Percentiles rank a stretch among this genome's conserved stretches.
Evolutionary conservation across 2,888 invertebrate genomes (phyloP).

Genomic region (Scaptomyza parva): DNA sequence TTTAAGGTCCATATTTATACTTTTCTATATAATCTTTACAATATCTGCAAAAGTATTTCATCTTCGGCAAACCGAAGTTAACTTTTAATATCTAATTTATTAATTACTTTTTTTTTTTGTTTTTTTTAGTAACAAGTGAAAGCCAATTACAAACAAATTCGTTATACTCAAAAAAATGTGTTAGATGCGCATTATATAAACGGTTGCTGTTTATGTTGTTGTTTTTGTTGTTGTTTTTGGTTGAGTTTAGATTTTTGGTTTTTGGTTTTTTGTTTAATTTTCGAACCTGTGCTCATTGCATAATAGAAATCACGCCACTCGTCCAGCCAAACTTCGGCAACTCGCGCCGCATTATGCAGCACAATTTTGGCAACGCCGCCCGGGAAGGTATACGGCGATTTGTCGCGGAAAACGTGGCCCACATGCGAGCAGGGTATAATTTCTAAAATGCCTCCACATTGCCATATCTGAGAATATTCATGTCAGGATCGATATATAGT

Average conservation of each 20-base stretch:
- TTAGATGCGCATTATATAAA: constrained; percentile 54
- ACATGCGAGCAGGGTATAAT: constrained; percentile 98
- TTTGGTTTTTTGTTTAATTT: constrained; percentile 40
- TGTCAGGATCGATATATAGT: constrained; percentile 67
- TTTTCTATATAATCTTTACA: no score
- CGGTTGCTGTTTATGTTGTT: constrained; percentile 26
- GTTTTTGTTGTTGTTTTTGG: constrained; percentile 36
- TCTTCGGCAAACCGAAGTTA: constrained; percentile 25
- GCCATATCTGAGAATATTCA: constrained; percentile 91
- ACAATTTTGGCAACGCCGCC: constrained; percentile 99
- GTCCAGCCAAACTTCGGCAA: constrained; percentile 99
- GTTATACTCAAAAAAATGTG: constrained; percentile 28
- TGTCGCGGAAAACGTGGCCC: constrained; percentile 98
- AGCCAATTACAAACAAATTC: constrained; percentile 56
- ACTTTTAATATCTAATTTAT: no score
- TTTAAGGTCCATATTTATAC: no score
- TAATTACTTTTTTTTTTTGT: constrained; percentile 26
- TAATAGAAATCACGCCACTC: constrained; percentile 99
- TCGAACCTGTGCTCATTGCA: constrained; percentile 99
- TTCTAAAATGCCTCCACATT: constrained; percentile 97
- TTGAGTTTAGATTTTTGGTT: constrained; percentile 25
- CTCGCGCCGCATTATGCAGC: constrained; percentile 98
- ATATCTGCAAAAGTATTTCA: constrained; percentile 21
- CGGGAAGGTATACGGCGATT: constrained; percentile 99
- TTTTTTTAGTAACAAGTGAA: constrained; percentile 58